Conservation (phyloP, 2,888 invertebrate genomes). For the Ceramica pisi region DNA sequence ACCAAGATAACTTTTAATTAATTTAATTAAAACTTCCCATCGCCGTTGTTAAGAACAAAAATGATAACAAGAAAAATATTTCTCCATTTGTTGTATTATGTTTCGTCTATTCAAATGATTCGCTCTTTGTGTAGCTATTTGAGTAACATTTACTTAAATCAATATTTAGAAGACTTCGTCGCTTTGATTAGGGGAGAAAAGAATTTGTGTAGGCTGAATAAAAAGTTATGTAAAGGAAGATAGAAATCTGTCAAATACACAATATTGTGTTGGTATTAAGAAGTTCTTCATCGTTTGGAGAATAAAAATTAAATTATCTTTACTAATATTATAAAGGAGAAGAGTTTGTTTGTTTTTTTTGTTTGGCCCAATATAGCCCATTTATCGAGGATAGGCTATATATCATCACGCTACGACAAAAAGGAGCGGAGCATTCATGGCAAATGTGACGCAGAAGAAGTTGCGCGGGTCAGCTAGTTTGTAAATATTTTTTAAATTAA, state of each 20-base stretch:
- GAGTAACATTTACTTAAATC: constrained; percentile 39
- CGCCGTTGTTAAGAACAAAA: constrained; percentile 47
- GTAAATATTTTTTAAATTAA: too few relatives aligned
- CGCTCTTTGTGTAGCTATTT: constrained; percentile 34
- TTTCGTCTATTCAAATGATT: constrained; percentile 50
- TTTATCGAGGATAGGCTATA: too few relatives aligned
- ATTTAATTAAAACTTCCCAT: constrained; percentile 69
- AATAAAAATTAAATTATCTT: too few relatives aligned
- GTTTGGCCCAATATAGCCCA: too few relatives aligned
- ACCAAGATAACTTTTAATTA: constrained; percentile 68
- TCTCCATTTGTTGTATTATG: constrained; percentile 37
- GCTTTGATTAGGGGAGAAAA: constrained; percentile 19
- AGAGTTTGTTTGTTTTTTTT: too few relatives aligned
- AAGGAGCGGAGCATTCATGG: too few relatives aligned
- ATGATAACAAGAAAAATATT: constrained; percentile 52
- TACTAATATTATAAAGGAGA: too few relatives aligned
- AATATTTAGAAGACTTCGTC: constrained; percentile 41
- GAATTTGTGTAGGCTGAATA: constrained; percentile 16
- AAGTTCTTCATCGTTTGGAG: background rate
- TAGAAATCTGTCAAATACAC: background rate
- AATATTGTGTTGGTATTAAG: background rate
- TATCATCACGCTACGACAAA: too few relatives aligned
- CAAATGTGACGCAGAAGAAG: too few relatives aligned
- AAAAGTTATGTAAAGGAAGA: background rate
- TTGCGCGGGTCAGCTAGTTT: too few relatives aligned